These are phyloP conservation scores for Drosophila nigromelanica DNA, from an alignment of 1,140 invertebrate genomes.

Conservation along the genomic window DNA sequence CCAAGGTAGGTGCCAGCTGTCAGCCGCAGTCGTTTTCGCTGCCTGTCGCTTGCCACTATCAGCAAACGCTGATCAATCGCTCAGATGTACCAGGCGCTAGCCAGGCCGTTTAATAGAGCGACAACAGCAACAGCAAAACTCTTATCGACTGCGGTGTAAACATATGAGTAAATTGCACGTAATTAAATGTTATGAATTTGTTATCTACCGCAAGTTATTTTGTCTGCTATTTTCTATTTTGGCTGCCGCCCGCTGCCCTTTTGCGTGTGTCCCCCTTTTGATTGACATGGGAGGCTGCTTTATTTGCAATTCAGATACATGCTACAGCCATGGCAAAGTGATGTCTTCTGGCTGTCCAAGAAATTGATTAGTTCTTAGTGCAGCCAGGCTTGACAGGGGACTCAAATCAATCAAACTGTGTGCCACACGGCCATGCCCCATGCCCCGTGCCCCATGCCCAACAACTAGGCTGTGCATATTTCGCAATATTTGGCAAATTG, in stretches of 20 bases:
- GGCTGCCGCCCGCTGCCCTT: too few species aligned
- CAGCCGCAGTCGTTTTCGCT: constrained; percentile 13
- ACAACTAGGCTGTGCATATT: constrained; percentile 28
- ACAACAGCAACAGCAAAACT: constrained; percentile 1
- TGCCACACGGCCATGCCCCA: constrained; percentile 1
- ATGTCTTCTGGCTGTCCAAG: constrained; percentile 5
- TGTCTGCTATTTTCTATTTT: constrained; percentile 37
- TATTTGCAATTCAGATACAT: constrained; percentile 39
- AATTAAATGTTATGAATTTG: constrained; percentile 81
- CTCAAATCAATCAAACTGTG: constrained; percentile 66
- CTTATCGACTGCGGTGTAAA: constrained; percentile 62
- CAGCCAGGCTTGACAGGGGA: constrained; percentile 38
- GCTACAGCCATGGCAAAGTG: neutral
- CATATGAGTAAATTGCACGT: constrained; percentile 76
- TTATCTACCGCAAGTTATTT: constrained; percentile 58
- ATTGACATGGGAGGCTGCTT: constrained; percentile 10
- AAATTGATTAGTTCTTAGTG: constrained; percentile 48
- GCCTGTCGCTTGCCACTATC: constrained; percentile 36
- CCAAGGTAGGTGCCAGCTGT: constrained; percentile 1
- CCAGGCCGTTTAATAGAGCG: constrained; percentile 26
- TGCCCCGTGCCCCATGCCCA: neutral
- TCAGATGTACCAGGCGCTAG: constrained; percentile 34
- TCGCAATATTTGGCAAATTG: constrained; percentile 41
- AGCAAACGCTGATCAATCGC: constrained; percentile 44
- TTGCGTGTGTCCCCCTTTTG: neutral